Evolutionary conservation across 2,797 vertebrate genomes (phyloP).

Genomic region (Phylloscopus collybita): DNA sequence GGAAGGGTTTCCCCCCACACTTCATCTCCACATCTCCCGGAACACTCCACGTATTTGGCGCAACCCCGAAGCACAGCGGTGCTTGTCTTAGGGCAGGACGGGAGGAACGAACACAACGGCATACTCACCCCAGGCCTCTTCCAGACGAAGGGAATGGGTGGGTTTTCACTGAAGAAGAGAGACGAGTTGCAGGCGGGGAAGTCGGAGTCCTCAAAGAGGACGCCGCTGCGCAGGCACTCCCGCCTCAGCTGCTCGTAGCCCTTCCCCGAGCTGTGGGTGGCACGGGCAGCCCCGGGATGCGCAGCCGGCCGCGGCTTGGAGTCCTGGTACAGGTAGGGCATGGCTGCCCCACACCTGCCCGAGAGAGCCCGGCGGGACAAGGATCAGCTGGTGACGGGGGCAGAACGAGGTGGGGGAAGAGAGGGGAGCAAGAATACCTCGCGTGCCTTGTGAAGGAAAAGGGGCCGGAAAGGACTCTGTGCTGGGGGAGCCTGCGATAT

Average conservation of each 20-base stretch:
- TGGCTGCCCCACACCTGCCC: constrained; percentile 17
- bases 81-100: neutral
- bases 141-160: constrained; percentile 87
- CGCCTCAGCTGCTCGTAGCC: constrained; percentile 82
- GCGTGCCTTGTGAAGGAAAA: neutral
- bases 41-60: accelerated
- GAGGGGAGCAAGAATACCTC: neutral
- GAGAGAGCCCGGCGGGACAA: neutral
- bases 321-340: constrained; percentile 78
- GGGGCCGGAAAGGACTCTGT: neutral
- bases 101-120: accelerated
- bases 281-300: constrained; percentile 8
- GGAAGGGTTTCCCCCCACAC: accelerated
- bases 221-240: constrained; percentile 78
- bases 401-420: neutral
- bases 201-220: constrained; percentile 89
- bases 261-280: constrained; percentile 82
- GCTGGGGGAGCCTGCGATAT: neutral
- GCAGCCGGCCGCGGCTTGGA: neutral
- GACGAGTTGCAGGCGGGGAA: constrained; percentile 85
- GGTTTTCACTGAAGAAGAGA: constrained; percentile 88
- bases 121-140: constrained; percentile 88
- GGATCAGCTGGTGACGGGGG: neutral
- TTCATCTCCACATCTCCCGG: neutral
- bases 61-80: accelerated